These are phyloP conservation scores for Shargacucullia verbasci DNA, from an alignment of 2,888 invertebrate genomes.

Conservation along the genomic window DNA sequence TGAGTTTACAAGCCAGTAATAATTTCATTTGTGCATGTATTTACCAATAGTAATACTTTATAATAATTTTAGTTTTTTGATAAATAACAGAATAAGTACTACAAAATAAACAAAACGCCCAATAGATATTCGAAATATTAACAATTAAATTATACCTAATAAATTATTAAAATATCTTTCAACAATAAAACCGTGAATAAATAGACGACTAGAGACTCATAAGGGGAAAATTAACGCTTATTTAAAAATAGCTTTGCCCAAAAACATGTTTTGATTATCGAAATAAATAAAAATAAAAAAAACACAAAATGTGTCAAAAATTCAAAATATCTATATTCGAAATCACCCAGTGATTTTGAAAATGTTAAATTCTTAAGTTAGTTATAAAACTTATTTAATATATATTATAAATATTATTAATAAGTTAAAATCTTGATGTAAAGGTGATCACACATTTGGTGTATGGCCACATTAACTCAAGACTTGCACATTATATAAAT, in stretches of 20 bases:
- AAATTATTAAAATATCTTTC: slow-evolving; percentile 23
- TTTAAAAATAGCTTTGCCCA: slow-evolving; percentile 4
- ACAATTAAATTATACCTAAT: slow-evolving; percentile 35
- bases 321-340: background rate
- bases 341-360: background rate
- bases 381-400: background rate
- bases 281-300: slow-evolving; percentile 2
- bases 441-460: too few species aligned
- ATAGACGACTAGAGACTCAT: slow-evolving; percentile 43
- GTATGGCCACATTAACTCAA: too few species aligned
- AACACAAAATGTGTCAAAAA: background rate
- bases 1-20: too few species aligned
- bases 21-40: too few species aligned
- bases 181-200: slow-evolving; percentile 34
- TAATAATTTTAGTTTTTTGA: background rate
- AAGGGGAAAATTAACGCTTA: slow-evolving; percentile 16
- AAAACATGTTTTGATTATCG: slow-evolving; percentile 1
- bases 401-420: too few species aligned
- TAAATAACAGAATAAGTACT: background rate
- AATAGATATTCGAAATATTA: slow-evolving; percentile 28
- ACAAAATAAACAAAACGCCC: slow-evolving; percentile 29
- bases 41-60: background rate
- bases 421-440: too few species aligned
- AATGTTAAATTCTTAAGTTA: background rate
- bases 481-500: too few species aligned